Base-by-base conservation (phyloP, 2,113 vertebrate species). In the Myanophis thanlyinensis region DNA sequence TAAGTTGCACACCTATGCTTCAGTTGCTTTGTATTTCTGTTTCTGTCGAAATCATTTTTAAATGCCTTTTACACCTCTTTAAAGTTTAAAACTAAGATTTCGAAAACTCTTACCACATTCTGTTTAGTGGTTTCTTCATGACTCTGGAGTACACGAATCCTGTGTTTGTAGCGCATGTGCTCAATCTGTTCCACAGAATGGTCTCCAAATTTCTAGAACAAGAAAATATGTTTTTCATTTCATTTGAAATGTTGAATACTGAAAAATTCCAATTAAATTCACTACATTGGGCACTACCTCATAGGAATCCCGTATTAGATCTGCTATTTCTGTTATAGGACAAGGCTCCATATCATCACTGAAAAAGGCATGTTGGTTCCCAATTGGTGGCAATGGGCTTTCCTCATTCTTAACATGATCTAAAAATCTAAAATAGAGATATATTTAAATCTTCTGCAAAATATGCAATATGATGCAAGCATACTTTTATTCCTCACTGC, bases 41-140 rank as follows among this genome's bases (percentile, higher is more conserved):
- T 40, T 22, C 35, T 80, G 44, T 44, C 40, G 18, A 80, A 80
- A 40, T 80, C 18, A 22, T 80, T 80, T 80, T 80, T 3, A 80
- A 80, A 40, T 80, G 3, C 40, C 18, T 80, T 59, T 59, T 80
- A 20, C 9, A 67, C 62, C n/a, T 67, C 59, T 30, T 67, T 67
- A 40, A 44, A 80, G 18, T 53, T 47, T 25, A 54, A 89, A 85
- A 54, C 13, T 25, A 56, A 11, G 20, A 85, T 62, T 90, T 30
- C 30, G 47, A 89, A 53, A 56, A 51, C 15, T 49, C 98, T 98
- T 95, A 99, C 99, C 80, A 99, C 97, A 1, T 99, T 99, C 95
- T 99, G 99, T 97, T 99, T 99, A 90, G 98, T 98, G 85, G 98
- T 99, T 89, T 99, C 99, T 88, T 99, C 99, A 0, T 99, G 99